phyloP scores from a whole-genome alignment of 1,140 invertebrate genomes.

The Dolichoris vasculosae region DNA sequence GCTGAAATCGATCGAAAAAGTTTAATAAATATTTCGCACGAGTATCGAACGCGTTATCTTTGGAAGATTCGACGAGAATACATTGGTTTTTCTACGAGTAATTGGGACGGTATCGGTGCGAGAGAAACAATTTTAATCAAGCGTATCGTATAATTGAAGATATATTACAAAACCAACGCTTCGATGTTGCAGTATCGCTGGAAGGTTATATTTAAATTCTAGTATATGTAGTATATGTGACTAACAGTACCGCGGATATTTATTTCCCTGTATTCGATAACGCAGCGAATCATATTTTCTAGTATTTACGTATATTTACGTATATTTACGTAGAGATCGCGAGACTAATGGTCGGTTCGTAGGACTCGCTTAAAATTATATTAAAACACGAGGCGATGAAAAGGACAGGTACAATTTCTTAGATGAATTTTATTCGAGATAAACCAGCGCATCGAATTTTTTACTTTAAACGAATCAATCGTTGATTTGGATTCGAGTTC shows the following conservation, averaged over 20 bases:
- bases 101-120: not conserved
- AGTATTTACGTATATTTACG: not conserved
- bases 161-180: not conserved
- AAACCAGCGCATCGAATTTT: not conserved
- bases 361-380: not conserved
- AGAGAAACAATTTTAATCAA: not conserved
- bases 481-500: not conserved
- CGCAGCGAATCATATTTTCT: not conserved
- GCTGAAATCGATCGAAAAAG: not conserved
- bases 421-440: not conserved
- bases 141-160: not conserved
- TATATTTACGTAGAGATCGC: not conserved
- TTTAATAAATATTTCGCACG: not conserved
- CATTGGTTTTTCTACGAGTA: not conserved
- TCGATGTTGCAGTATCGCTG: not conserved
- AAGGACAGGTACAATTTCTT: not conserved
- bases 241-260: slow-evolving; percentile 1
- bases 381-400: not conserved
- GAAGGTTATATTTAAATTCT: slow-evolving; percentile 25
- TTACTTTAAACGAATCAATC: not conserved
- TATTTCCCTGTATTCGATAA: not conserved
- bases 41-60: not conserved
- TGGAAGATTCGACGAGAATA: no score
- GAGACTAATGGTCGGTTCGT: not conserved
- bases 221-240: not conserved